Conservation (phyloP, 2,888 invertebrate genomes). For the Mycogona germanica region DNA sequence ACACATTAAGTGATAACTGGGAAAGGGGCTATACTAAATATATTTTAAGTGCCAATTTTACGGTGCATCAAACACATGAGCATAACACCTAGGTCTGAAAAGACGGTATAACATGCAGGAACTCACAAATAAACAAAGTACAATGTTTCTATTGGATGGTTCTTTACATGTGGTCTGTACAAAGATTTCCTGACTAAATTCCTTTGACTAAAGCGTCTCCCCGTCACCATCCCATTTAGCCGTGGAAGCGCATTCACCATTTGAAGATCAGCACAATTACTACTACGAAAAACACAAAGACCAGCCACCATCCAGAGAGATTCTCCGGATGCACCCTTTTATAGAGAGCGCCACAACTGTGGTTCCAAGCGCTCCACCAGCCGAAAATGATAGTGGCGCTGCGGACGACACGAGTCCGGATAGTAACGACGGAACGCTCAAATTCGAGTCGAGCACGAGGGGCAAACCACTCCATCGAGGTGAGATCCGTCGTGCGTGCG, state of each 20-base stretch:
- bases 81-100: too few relatives aligned
- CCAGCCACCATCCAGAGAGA: constrained; percentile 12
- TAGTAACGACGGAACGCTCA: constrained; percentile 5
- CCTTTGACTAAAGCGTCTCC: too few relatives aligned
- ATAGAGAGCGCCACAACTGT: constrained; percentile 12
- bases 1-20: too few relatives aligned
- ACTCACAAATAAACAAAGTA: too few relatives aligned
- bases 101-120: too few relatives aligned
- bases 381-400: constrained; percentile 11
- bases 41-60: too few relatives aligned
- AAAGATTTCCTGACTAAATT: too few relatives aligned
- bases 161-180: too few relatives aligned
- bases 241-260: constrained; percentile 10
- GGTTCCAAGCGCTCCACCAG: constrained; percentile 17
- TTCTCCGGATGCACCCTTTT: constrained; percentile 13
- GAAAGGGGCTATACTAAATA: too few relatives aligned
- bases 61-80: too few relatives aligned
- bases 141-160: too few relatives aligned
- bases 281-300: constrained; percentile 8
- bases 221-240: too few relatives aligned
- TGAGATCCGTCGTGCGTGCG: neutral
- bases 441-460: neutral
- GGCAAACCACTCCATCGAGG: constrained; percentile 14
- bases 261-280: constrained; percentile 1
- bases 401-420: neutral